Conservation (phyloP, 1,140 invertebrate genomes). For the Cydia fagiglandana region DNA sequence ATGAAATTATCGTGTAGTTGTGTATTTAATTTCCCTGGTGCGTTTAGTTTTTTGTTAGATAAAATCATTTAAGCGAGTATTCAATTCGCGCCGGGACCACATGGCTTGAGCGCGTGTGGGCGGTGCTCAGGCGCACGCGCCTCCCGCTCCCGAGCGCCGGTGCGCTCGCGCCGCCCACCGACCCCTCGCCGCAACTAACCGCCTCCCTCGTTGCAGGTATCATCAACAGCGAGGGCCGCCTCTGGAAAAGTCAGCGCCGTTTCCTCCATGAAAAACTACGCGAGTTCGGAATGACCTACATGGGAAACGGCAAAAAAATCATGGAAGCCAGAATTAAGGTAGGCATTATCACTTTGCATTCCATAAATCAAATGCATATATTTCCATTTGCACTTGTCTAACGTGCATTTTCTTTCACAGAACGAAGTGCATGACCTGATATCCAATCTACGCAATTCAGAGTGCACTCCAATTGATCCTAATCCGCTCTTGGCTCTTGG, state of each 20-base stretch:
- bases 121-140: slow-evolving; percentile 42
- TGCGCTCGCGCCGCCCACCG: slow-evolving; percentile 37
- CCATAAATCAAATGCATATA: neutral
- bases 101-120: slow-evolving; percentile 46
- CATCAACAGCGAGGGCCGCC: slow-evolving; percentile 92
- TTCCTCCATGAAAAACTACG: slow-evolving; percentile 94
- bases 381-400: slow-evolving; percentile 14
- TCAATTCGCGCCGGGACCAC: slow-evolving; percentile 35
- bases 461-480: slow-evolving; percentile 84
- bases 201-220: slow-evolving; percentile 85
- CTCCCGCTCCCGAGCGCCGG: slow-evolving; percentile 54
- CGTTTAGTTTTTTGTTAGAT: neutral
- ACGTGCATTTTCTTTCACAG: slow-evolving; percentile 73
- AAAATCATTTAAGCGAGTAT: neutral
- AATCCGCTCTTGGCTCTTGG: slow-evolving; percentile 87
- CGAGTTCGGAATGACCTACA: slow-evolving; percentile 93
- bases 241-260: slow-evolving; percentile 95
- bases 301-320: slow-evolving; percentile 87
- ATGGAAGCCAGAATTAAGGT: slow-evolving; percentile 94
- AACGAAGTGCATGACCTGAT: slow-evolving; percentile 89
- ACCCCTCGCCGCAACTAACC: slow-evolving; percentile 31
- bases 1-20: neutral
- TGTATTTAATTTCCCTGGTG: neutral
- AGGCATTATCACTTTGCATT: slow-evolving; percentile 54
- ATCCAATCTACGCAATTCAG: slow-evolving; percentile 79